Evolutionary conservation across 2,113 vertebrate species (phyloP).

Genomic region (Colinus virginianus): DNA sequence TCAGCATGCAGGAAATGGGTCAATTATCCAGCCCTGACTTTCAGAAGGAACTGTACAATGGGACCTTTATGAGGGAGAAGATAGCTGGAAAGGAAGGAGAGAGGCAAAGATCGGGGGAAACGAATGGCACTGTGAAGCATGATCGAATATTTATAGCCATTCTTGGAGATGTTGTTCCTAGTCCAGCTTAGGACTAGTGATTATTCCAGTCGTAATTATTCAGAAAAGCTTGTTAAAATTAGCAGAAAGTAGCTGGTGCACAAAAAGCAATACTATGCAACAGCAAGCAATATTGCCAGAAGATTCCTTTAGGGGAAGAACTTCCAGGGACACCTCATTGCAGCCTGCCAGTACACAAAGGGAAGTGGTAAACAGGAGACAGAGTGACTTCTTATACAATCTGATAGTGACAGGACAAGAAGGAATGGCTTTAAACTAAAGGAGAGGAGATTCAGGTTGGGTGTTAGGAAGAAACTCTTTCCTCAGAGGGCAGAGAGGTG

Average conservation of each 20-base stretch:
- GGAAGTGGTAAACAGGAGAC: not conserved
- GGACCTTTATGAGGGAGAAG: constrained; percentile 30
- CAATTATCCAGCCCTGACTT: constrained; percentile 4
- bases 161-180: not conserved
- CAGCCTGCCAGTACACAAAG: not conserved
- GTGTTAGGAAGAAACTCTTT: not conserved
- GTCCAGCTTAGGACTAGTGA: not conserved
- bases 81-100: not conserved
- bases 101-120: not conserved
- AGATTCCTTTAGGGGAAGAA: not conserved
- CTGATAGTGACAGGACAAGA: not conserved
- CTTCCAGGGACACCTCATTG: not conserved
- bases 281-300: not conserved
- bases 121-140: accelerated
- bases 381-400: not conserved
- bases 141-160: not conserved
- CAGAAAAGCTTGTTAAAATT: not conserved
- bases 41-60: not conserved
- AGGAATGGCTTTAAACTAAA: not conserved
- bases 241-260: not conserved
- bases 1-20: constrained; percentile 1
- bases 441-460: not conserved
- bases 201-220: not conserved
- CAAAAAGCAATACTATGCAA: not conserved
- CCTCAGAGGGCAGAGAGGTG: not conserved